Evolutionary conservation across 2,888 invertebrate species (phyloP), one percentile per base, ranked within the genome.

Genomic region (Prosopocoilus inquinatus): DNA sequence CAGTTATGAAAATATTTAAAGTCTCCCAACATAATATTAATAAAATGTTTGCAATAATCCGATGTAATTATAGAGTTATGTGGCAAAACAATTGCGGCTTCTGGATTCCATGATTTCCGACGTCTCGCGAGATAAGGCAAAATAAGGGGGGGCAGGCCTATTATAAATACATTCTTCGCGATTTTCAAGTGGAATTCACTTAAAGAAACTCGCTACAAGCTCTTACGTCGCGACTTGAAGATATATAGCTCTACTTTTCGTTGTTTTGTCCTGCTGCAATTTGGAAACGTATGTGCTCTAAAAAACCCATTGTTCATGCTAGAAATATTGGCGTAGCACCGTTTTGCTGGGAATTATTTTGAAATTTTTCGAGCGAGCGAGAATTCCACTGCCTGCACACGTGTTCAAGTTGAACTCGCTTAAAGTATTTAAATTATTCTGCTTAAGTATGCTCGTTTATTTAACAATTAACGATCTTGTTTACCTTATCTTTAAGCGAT

Each of bases 1-100:
- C 20, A 5, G 20, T 28, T 28, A 28, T 3, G 20, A 28, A 16
- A 48, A 38, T 38, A 35, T 48, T 48, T 28, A 12, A 20, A 48
- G 38, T 48, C 20, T 3, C 48, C 9, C 12, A 36, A 45, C 43
- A 28, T 33, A 48, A 41, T 41, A 11, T 38, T 11, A 28, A 47
- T 49, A 28, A 52, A 56, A 55, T 50, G 45, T 55, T 47, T 47
- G 46, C 50, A 39, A 57, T 62, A 66, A 67, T 70, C 68, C 67
- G 64, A 61, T 58, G 70, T 67, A 71, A 71, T 71, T 71, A 70
- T 67, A 53, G 56, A 65, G 67, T 66, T 67, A 70, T 70, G 68
- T 60, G 60, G 68, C 62, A 50, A 47, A 61, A 67, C 67, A 68
- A 68, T 67, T 62, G 66, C 62, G 57, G 52, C 55, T 58, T 59